These are phyloP conservation scores for Styela clava DNA, from an alignment of 23 tunicate genomes.

Conservation along the genomic window DNA sequence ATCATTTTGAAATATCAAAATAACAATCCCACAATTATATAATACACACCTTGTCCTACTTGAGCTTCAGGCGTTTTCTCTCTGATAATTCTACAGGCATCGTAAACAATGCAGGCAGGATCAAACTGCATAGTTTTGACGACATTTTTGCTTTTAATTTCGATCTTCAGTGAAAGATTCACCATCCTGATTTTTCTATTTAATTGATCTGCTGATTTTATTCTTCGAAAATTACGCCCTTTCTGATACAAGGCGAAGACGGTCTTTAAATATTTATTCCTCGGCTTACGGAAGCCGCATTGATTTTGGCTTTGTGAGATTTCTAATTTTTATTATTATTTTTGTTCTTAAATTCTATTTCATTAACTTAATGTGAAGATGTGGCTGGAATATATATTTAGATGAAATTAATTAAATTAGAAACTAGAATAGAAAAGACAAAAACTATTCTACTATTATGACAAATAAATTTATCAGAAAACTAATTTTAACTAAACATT, in stretches of 20 bases:
- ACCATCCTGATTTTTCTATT: constrained; percentile 55
- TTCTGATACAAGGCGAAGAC: background rate
- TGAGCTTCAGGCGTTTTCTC: constrained; percentile 91
- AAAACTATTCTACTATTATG: too few species aligned
- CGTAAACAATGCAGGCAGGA: constrained; percentile 87
- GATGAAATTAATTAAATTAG: too few species aligned
- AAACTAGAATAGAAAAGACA: too few species aligned
- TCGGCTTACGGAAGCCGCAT: background rate
- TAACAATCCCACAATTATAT: too few species aligned
- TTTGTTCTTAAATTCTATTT: background rate
- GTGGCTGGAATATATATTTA: background rate
- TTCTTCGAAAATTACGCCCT: background rate
- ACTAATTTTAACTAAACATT: too few species aligned
- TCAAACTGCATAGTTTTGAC: constrained; percentile 92
- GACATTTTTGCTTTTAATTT: constrained; percentile 42
- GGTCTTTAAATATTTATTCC: background rate
- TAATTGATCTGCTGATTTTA: background rate
- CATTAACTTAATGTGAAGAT: background rate
- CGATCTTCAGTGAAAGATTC: constrained; percentile 61
- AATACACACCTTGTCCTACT: constrained; percentile 74
- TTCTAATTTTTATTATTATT: too few species aligned
- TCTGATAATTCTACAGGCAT: constrained; percentile 81
- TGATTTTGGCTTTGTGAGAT: background rate
- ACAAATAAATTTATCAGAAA: too few species aligned
- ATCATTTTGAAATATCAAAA: too few species aligned